Evolutionary conservation across 2,888 invertebrate species (phyloP), one percentile per base, ranked within the genome.

Genomic region (Caenorhabditis sp.): DNA sequence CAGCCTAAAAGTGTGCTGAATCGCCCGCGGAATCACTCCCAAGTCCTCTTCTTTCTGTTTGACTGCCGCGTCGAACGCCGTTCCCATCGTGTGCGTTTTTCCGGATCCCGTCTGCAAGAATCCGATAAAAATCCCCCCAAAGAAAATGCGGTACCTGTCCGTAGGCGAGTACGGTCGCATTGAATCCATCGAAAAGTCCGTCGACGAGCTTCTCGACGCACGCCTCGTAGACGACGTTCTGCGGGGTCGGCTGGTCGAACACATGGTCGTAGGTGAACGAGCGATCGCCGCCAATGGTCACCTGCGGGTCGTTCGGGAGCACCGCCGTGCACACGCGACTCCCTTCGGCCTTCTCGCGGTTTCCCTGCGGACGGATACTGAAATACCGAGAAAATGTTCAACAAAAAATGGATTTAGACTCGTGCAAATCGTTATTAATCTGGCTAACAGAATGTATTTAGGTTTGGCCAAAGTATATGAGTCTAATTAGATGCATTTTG

Each of bases 21-120:
- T 95, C 2, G 98, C 96, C 63, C 98, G 92, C 0, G 98, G 98
- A 86, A 99, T 95, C 87, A 99, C 96, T 24, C 98, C 98, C 62
- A 93, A 90, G 85, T 93, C 92, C 50, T 76, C 53, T 30, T 71
- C 77, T 27, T 74, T 59, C 32, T 59, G 66, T 37, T 50, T 50
- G 1, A 74, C 56, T 2, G 66, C 76, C n/a, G 80, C 93, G 87
- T 97, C 96, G 91, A 97, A 97, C 5, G 96, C 96, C 15, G 97
- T 96, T 62, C 98, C 98, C 97, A 99, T 99, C 2, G 96, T 96
- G 90, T 95, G 96, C 0, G 98, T 99, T 91, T 99, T 99, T 2
- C 98, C 98, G 39, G 96, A 96, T 2, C 98, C 98, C 50, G 99
- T 99, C 93, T 95, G 92, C 20, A 89, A 80, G 15, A 41, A 17